Conservation (phyloP, 2,888 invertebrate genomes). For the Drosophila vallismaia region DNA sequence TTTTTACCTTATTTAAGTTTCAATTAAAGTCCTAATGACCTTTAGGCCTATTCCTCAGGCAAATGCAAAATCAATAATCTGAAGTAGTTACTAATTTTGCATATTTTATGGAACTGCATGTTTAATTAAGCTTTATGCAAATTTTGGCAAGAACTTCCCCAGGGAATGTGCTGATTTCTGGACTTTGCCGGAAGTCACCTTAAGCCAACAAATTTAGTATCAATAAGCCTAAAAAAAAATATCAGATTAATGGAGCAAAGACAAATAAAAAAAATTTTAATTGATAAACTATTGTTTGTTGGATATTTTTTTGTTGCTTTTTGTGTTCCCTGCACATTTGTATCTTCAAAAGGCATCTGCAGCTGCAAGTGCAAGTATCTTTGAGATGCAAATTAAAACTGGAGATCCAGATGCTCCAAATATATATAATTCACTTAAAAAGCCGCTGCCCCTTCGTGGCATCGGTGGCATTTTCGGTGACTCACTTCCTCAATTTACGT, state of each 20-base stretch:
- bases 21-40: background rate
- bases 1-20: background rate
- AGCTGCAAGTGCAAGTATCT: slow-evolving; percentile 35
- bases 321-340: slow-evolving; percentile 1
- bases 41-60: background rate
- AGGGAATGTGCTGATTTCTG: background rate
- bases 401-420: slow-evolving; percentile 34
- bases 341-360: slow-evolving; percentile 5
- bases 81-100: slow-evolving; percentile 14
- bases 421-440: slow-evolving; percentile 45
- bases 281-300: slow-evolving; percentile 37
- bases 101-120: slow-evolving; percentile 21
- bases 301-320: slow-evolving; percentile 16
- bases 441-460: slow-evolving; percentile 13
- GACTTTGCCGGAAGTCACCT: background rate
- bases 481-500: slow-evolving; percentile 51
- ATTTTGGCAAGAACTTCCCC: background rate
- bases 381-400: slow-evolving; percentile 49
- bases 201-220: slow-evolving; percentile 40
- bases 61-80: slow-evolving; percentile 17
- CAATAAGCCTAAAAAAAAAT: slow-evolving; percentile 17
- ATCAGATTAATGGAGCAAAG: slow-evolving; percentile 1
- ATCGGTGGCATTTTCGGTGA: slow-evolving; percentile 43
- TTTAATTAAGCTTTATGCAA: slow-evolving; percentile 23
- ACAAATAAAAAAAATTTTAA: slow-evolving; percentile 21